Evolutionary conservation across 2,888 invertebrate species (phyloP), one percentile per base, ranked within the genome.

Genomic region (Macroteleia sp.): DNA sequence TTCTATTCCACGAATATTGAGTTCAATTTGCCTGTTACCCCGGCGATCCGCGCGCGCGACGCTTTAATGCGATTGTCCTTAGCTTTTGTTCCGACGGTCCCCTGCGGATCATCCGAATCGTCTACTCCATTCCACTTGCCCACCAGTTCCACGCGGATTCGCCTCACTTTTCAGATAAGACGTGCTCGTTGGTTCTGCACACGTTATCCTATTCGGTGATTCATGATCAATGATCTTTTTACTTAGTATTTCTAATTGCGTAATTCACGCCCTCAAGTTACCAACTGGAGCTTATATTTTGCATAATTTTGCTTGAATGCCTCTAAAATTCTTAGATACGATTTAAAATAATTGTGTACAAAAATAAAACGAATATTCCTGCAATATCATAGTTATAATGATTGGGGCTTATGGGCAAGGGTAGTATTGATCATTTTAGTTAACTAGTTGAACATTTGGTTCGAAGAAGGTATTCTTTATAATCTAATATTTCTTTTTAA

Each of bases 1-100:
- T 88, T 88, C 88, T 88, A 87, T 88, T 85, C 87, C 76, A 84
- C 90, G 90, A 90, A 90, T 91, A 90, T 90, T 89, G 88, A 89
- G 86, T 89, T 86, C 86, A 87, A 86, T 87, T 87, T 86, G 86
- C 84, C 89, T 83, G 86, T 86, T 88, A 87, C 88, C 86, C 71
- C 74, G 41, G 67, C 80, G 57, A 67, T 69, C 62, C 71, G 67
- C 61, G 61, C 78, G 57, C 77, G 80, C 77, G 57, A 77, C 83
- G 67, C 84, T 84, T 88, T 87, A 86, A 86, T 87, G 86, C 87
- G 87, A 87, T 89, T 88, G 85, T 87, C 85, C 83, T 86, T 85
- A 84, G 84, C 84, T 83, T 83, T 80, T 81, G 81, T 76, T 61
- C 80, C 69, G 67, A 62, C 77, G 66, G 74, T 77, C 80, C 82